Conservation (phyloP, 2,797 vertebrate species). For the Onychomys torridus region DNA sequence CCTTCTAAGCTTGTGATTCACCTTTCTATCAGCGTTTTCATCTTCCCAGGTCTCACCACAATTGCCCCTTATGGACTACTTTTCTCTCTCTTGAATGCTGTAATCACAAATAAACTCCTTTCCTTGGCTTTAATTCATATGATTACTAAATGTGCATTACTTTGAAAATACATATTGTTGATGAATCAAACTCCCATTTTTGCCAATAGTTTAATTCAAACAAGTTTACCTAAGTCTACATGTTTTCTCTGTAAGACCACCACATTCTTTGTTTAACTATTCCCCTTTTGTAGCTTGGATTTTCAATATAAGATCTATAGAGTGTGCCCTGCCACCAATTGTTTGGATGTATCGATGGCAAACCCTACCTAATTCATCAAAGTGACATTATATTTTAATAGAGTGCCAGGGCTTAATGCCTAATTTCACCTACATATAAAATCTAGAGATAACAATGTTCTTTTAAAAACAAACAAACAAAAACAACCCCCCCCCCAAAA, state of each 20-base stretch:
- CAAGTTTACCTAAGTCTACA: too few relatives aligned
- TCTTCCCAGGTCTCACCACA: background rate
- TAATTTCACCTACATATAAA: slow-evolving; percentile 50
- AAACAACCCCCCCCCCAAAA: too few relatives aligned
- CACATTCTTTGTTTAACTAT: background rate
- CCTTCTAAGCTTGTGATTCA: background rate
- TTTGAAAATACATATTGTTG: background rate
- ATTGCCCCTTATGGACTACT: too few relatives aligned
- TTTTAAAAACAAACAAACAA: background rate
- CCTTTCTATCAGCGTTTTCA: background rate
- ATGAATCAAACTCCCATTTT: background rate
- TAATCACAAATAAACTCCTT: background rate
- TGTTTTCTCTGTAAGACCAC: background rate
- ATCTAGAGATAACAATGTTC: background rate
- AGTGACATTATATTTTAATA: slow-evolving; percentile 60
- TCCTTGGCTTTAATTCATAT: background rate
- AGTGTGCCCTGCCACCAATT: slow-evolving; percentile 13
- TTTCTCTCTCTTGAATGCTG: background rate
- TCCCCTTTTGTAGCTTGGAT: background rate
- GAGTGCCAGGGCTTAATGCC: background rate
- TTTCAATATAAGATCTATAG: slow-evolving; percentile 30
- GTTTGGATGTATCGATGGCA: slow-evolving; percentile 61
- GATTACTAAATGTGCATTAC: background rate
- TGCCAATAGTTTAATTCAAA: background rate
- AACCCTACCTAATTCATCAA: slow-evolving; percentile 51